Evolutionary conservation across 2,888 invertebrate species (phyloP), one percentile per base, ranked within the genome.

Genomic region (Epirrita christyi): DNA sequence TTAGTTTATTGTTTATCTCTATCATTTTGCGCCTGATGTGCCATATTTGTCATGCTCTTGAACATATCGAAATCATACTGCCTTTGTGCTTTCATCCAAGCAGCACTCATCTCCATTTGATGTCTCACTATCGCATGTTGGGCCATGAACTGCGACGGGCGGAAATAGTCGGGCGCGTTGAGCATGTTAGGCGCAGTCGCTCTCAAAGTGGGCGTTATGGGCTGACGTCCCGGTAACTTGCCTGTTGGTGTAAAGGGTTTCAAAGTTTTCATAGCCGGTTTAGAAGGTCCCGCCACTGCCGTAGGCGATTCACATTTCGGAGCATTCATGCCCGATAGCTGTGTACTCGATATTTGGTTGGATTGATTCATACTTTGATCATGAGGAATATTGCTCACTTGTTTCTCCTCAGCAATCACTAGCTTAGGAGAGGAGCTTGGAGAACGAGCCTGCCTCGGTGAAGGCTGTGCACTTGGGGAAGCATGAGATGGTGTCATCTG

Each of bases 381-480:
- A 48, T 75, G 61, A 36, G 70, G 57, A 59, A 71, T 64, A 66
- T 64, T 81, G 59, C 68, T 76, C 13, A 77, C 71, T 73, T 92
- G 92, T 68, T 92, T 92, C 49, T 92, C 92, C 73, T 92, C 92
- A 53, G 92, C 92, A 68, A 92, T 92, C 0, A 92, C 88, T 61
- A 92, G 75, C 67, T 92, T 92, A 34, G 92, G 92, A 34, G 92
- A 92, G 36, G 91, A 92, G 68, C 92, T 92, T 21, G 92, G 92
- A 14, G 92, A 92, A n/a, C 92, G 83, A 37, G 88, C 90, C 71
- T 89, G 92, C 62, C 90, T 83, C 52, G 92, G 89, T 49, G 88
- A 88, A 43, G 87, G 85, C 51, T 86, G 88, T 41, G 83, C 66
- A 61, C 64, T 80, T 27, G 83, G 71, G 10, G 86, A 74, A 56